Evolutionary conservation across 2,797 vertebrate genomes (phyloP).

Genomic region (Epinephelus malabaricus): DNA sequence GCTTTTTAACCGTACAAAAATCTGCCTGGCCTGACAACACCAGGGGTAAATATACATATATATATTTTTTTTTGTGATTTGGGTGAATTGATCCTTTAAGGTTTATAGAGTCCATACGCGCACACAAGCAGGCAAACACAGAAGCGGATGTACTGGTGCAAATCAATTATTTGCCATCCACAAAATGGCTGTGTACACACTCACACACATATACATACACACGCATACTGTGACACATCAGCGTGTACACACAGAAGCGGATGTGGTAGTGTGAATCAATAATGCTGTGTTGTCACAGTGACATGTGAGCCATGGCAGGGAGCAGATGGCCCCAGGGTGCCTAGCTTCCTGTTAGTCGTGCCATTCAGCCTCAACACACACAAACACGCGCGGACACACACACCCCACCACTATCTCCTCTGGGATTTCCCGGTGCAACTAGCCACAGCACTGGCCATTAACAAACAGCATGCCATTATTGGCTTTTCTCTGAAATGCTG

Average conservation of each 20-base stretch:
- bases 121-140: slow-evolving; percentile 68
- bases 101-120: slow-evolving; percentile 35
- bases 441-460: slow-evolving; percentile 78
- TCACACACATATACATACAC: slow-evolving; percentile 52
- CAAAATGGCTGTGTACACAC: slow-evolving; percentile 77
- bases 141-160: slow-evolving; percentile 79
- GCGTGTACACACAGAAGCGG: slow-evolving; percentile 78
- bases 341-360: slow-evolving; percentile 82
- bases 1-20: not conserved
- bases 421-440: slow-evolving; percentile 80
- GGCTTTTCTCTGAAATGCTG: slow-evolving; percentile 70
- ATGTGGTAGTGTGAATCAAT: slow-evolving; percentile 87
- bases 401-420: slow-evolving; percentile 50
- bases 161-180: slow-evolving; percentile 84
- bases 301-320: slow-evolving; percentile 83
- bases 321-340: slow-evolving; percentile 83
- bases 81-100: slow-evolving; percentile 30
- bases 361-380: slow-evolving; percentile 64
- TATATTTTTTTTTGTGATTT: slow-evolving; percentile 27
- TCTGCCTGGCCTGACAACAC: not conserved
- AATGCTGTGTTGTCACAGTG: slow-evolving; percentile 85
- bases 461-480: slow-evolving; percentile 80
- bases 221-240: slow-evolving; percentile 46
- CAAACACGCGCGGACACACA: slow-evolving; percentile 35
- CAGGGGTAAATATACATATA: not conserved